Conservation (phyloP, 2,888 invertebrate genomes). For the Athalia circularis region DNA sequence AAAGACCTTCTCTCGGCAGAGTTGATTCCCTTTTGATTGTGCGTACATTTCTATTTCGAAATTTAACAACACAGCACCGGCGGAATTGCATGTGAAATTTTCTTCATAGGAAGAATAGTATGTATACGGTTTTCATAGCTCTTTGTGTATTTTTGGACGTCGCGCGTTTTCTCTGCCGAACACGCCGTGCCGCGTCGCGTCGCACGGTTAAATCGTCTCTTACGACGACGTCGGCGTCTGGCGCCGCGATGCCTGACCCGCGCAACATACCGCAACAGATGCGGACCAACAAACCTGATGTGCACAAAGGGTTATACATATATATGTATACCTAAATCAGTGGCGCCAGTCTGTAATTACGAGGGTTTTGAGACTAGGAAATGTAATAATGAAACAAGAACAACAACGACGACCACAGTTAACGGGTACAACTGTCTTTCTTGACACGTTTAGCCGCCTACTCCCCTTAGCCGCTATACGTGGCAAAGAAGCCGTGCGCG, state of each 20-base stretch:
- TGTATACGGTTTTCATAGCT: not conserved
- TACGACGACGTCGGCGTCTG: constrained; percentile 54
- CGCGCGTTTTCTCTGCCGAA: not conserved
- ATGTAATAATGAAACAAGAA: constrained; percentile 22
- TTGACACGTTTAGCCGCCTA: constrained; percentile 34
- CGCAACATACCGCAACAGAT: constrained; percentile 62
- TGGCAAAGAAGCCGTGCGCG: constrained; percentile 20
- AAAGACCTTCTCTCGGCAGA: too few relatives aligned
- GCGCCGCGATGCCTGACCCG: constrained; percentile 66
- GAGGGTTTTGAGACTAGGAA: constrained; percentile 32
- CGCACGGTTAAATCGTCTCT: constrained; percentile 39
- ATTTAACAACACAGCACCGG: too few relatives aligned
- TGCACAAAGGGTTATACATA: constrained; percentile 16
- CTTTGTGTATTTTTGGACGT: constrained; percentile 25
- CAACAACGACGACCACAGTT: not conserved
- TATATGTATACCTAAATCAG: constrained; percentile 22
- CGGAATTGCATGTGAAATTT: too few relatives aligned
- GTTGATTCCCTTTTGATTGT: too few relatives aligned
- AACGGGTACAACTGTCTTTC: constrained; percentile 18
- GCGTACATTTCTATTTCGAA: too few relatives aligned
- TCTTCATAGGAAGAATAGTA: too few relatives aligned
- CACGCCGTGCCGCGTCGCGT: not conserved
- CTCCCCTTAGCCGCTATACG: not conserved
- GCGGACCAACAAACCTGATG: constrained; percentile 51
- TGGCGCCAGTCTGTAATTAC: constrained; percentile 41